Base-by-base conservation (phyloP, 2,797 vertebrate genomes). In the Aeoliscus strigatus region DNA sequence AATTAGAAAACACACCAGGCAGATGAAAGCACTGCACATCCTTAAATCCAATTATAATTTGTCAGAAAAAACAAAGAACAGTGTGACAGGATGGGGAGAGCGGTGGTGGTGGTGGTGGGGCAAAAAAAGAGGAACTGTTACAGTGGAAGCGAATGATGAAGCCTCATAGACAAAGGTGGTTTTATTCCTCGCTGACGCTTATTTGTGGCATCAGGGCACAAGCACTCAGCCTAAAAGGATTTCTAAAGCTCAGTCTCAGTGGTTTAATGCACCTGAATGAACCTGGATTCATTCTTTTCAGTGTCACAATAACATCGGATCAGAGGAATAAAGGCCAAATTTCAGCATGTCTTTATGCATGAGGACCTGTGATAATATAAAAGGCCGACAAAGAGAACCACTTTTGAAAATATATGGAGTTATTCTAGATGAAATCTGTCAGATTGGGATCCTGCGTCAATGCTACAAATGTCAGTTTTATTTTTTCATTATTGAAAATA, bases 21-120 rank as follows among this genome's bases (percentile, higher is more conserved):
- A 91, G 91, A 93, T 93, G 90, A 93, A 93, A 91, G 91, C 87
- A 62, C 69, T 83, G 85, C 86, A 61, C 88, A 81, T 90, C 88
- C 89, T 91, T 88, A 91, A 90, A 86, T 82, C 83, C 87, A 88
- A 91, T 91, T 89, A 89, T 92, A 90, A 93, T 94, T 93, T 92
- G 86, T 86, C 80, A 81, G 80, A 87, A 89, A 80, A 80, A 81
- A 81, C 56, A 56, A 67, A 74, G 46, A 77, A 66, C n/a, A 66
- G 50, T 54, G 30, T 55, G 66, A 66, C 53, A 46, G 57, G 58
- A 56, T 41, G 11, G 70, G 66, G 51, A 57, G 52, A 59, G 70
- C 60, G 60, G 67, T n/a, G n/a, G n/a, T n/a, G n/a, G n/a, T n/a
- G n/a, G n/a, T n/a, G n/a, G 35, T 2, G 39, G 77, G 70, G 66